A percentile compares a stretch with the other conserved stretches of the same genome.
Evolutionary conservation across 1,140 invertebrate species (phyloP).

Genomic region (Andrena cerasifolii): DNA sequence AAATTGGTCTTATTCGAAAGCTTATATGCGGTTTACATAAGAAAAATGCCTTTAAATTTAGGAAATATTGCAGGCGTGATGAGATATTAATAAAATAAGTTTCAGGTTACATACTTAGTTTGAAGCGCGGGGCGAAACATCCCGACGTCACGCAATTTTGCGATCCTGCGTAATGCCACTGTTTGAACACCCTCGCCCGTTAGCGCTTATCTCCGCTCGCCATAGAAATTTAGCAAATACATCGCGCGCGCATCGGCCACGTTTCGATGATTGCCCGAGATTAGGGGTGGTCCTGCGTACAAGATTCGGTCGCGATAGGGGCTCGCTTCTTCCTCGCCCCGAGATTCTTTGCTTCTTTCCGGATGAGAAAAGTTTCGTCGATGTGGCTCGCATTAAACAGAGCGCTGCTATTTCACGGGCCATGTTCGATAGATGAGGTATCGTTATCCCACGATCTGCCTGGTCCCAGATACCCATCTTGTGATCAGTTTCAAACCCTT

Average conservation of each 20-base stretch:
- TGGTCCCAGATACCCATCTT: not conserved
- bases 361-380: not conserved
- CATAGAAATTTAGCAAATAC: slow-evolving; percentile 72
- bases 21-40: no score
- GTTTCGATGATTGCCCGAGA: slow-evolving; percentile 78
- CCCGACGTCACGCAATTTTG: not conserved
- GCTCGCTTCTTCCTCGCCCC: not conserved
- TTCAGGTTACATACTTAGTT: not conserved
- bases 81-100: no score
- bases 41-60: no score
- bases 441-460: not conserved
- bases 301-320: slow-evolving; percentile 50
- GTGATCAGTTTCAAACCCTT: not conserved
- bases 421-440: not conserved
- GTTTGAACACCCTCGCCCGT: slow-evolving; percentile 12
- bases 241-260: slow-evolving; percentile 69
- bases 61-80: no score
- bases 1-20: no score
- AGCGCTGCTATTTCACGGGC: not conserved
- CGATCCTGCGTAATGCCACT: not conserved
- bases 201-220: slow-evolving; percentile 70
- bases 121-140: not conserved
- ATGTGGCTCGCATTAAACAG: not conserved
- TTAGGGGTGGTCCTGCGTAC: slow-evolving; percentile 45
- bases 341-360: not conserved